Evolutionary conservation across 2,797 vertebrate species (phyloP).

Genomic region (Limnodromus scolopaceus): DNA sequence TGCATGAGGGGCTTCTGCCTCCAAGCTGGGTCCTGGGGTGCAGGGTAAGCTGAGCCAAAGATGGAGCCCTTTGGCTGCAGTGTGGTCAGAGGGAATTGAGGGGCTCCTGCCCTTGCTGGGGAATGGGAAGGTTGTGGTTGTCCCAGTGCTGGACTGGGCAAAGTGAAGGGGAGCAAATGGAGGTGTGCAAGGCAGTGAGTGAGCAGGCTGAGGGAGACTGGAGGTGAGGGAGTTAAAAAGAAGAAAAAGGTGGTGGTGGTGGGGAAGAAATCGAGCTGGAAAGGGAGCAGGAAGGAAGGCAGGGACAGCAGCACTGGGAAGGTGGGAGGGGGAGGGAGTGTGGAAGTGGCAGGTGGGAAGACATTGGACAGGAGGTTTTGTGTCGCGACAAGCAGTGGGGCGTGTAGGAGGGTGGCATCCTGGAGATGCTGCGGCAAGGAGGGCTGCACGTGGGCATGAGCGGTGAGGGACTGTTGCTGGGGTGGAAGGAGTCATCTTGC

Average conservation of each 20-base stretch:
- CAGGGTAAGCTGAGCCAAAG: neutral
- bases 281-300: neutral
- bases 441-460: accelerated
- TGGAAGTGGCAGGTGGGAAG: neutral
- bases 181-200: neutral
- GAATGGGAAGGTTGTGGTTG: neutral
- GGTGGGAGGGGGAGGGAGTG: neutral
- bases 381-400: neutral
- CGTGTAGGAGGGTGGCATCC: neutral
- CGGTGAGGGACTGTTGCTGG: neutral
- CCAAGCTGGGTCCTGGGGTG: neutral
- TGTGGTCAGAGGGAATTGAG: accelerated
- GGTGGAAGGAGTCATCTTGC: neutral
- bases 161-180: accelerated
- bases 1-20: neutral
- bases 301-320: neutral
- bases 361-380: neutral
- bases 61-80: neutral
- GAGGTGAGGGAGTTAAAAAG: neutral
- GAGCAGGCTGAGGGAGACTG: neutral
- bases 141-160: neutral
- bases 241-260: neutral
- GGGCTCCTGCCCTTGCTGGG: neutral
- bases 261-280: neutral
- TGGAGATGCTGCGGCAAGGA: neutral